Evolutionary conservation across 2,888 invertebrate species (phyloP), one percentile per base, ranked within the genome.

Genomic region (Melanophora roralis): DNA sequence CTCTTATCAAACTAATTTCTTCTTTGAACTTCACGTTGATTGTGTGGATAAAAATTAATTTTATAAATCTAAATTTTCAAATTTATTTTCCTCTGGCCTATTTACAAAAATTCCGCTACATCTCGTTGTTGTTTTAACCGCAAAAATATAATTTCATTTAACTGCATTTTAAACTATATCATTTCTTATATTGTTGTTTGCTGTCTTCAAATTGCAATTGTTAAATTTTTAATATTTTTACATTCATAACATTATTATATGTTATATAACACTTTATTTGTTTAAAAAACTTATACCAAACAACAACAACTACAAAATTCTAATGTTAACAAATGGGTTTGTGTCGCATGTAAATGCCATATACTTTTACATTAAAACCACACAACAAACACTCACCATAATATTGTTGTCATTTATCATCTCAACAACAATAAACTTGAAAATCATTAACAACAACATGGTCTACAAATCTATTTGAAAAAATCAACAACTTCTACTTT

Each of bases 181-280:
- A 27, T 27, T 27, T 3, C 6, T 27, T 6, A 5, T 27, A 27
- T 27, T 27, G 27, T 27, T 27, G 27, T 27, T 27, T 27, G n/a
- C 19, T 34, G 64, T 7, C 27, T 32, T 4, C n/a, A 1, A 16
- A 38, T 47, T 21, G 8, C 8, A 16, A 14, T 47, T 53, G 68
- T 32, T 27, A 38, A 47, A 45, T 55, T 23, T 69, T 23, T 16
- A 38, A 16, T 21, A 47, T 12, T 6, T 14, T 34, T 47, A 57
- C 59, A 59, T 38, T 59, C 59, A 14, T 32, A 55, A 62, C 19
- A 23, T 45, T 49, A 12, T 43, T 43, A 16, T 49, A 45, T 62
- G 59, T 51, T 51, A 68, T 53, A 60, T 38, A 51, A 60, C 65
- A 57, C 65, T 36, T 40, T 57, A 69, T 55, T 69, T 32, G 38